These are phyloP conservation scores for Danaus melanippus DNA, from an alignment of 1,140 invertebrate genomes.

Conservation along the genomic window DNA sequence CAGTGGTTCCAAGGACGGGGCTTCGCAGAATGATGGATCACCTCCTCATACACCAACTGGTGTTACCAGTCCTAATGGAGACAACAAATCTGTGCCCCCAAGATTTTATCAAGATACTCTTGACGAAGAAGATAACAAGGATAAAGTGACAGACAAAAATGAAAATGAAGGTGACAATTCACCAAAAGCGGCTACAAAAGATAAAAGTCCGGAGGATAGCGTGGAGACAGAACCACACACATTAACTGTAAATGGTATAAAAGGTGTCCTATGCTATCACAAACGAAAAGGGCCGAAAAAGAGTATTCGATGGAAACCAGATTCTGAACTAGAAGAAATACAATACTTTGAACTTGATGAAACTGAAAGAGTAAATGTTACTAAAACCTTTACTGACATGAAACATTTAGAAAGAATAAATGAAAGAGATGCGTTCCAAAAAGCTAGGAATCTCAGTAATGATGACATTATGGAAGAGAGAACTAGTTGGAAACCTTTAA, in stretches of 20 bases:
- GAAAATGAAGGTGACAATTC: slow-evolving; percentile 29
- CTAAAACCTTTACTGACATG: slow-evolving; percentile 92
- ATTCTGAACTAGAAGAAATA: slow-evolving; percentile 84
- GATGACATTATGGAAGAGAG: slow-evolving; percentile 87
- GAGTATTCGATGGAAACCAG: slow-evolving; percentile 86
- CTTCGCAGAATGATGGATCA: slow-evolving; percentile 65
- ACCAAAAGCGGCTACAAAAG: slow-evolving; percentile 19
- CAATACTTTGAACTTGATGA: slow-evolving; percentile 95
- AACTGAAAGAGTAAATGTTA: slow-evolving; percentile 95
- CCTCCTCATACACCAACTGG: slow-evolving; percentile 57
- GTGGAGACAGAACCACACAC: slow-evolving; percentile 51
- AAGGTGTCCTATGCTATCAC: slow-evolving; percentile 79
- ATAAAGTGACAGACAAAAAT: slow-evolving; percentile 35
- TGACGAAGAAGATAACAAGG: slow-evolving; percentile 76
- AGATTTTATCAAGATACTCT: slow-evolving; percentile 95
- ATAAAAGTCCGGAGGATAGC: slow-evolving; percentile 73
- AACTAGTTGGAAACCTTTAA: slow-evolving; percentile 79
- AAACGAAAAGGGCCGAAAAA: slow-evolving; percentile 86
- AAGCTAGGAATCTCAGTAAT: slow-evolving; percentile 80
- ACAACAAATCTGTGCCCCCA: slow-evolving; percentile 73
- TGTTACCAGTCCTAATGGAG: slow-evolving; percentile 48
- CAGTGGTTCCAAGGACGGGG: slow-evolving; percentile 76
- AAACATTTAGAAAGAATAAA: slow-evolving; percentile 89
- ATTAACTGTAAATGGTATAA: slow-evolving; percentile 66
- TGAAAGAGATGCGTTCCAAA: slow-evolving; percentile 87